Conservation (phyloP, 2,797 vertebrate genomes). For the Cynodonichthys magdalenae region DNA sequence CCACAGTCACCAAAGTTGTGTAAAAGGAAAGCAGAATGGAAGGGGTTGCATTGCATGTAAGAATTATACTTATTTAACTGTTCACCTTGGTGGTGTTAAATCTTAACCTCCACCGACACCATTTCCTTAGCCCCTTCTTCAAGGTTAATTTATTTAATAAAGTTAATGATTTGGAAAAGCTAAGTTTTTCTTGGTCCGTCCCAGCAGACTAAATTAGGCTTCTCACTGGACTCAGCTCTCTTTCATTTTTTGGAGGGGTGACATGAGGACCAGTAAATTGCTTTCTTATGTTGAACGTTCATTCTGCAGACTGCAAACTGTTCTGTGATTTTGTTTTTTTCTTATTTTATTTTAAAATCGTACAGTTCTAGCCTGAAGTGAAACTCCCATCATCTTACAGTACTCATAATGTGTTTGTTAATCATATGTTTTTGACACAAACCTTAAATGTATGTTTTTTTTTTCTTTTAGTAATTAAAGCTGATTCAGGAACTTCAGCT, state of each 20-base stretch:
- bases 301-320: slow-evolving; percentile 51
- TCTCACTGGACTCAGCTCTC: slow-evolving; percentile 42
- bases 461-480: neutral
- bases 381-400: slow-evolving; percentile 7
- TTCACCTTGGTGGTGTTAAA: slow-evolving; percentile 67
- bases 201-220: slow-evolving; percentile 70
- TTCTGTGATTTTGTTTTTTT: slow-evolving; percentile 63
- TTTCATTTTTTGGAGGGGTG: slow-evolving; percentile 56
- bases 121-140: slow-evolving; percentile 69
- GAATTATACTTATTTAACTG: slow-evolving; percentile 51
- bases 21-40: slow-evolving; percentile 40
- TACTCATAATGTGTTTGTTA: neutral
- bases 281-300: slow-evolving; percentile 78
- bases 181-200: slow-evolving; percentile 54
- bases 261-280: slow-evolving; percentile 73
- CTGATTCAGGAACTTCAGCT: neutral
- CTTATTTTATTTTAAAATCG: slow-evolving; percentile 50
- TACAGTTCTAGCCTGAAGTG: slow-evolving; percentile 17
- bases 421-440: neutral
- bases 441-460: neutral
- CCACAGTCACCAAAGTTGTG: slow-evolving; percentile 47
- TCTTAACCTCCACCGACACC: slow-evolving; percentile 72
- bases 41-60: slow-evolving; percentile 26
- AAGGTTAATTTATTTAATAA: slow-evolving; percentile 80
- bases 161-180: slow-evolving; percentile 72